A percentile compares a stretch with the other conserved stretches of the same genome.
phyloP scores from a whole-genome alignment of 2,113 vertebrate genomes.

The Campylomormyrus numenius region DNA sequence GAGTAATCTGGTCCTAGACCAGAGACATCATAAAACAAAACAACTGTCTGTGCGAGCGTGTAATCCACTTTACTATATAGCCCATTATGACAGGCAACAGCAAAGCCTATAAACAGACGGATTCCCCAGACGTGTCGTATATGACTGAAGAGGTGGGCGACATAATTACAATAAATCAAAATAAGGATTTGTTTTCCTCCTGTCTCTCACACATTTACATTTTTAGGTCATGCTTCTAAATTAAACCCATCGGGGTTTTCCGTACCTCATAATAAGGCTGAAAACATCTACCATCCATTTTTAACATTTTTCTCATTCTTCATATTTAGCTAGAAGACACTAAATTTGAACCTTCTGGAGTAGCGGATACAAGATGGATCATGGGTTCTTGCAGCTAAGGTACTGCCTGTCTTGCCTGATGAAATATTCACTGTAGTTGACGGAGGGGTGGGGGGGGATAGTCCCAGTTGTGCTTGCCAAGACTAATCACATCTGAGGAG shows the following conservation, averaged over 20 bases:
- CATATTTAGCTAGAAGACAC: not conserved
- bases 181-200: constrained; percentile 2
- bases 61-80: constrained; percentile 10
- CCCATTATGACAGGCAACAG: not conserved
- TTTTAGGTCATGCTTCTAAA: not conserved
- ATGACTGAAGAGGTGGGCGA: not conserved
- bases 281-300: not conserved
- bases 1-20: not conserved
- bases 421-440: not conserved
- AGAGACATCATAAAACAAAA: constrained; percentile 10
- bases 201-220: not conserved
- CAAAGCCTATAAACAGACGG: not conserved
- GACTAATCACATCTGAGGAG: not conserved
- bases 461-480: not conserved
- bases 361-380: not conserved
- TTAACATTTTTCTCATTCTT: not conserved
- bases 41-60: not conserved
- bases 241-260: not conserved
- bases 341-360: not conserved
- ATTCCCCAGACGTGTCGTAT: not conserved
- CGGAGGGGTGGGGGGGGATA: not conserved
- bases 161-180: constrained; percentile 13
- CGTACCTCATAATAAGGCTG: not conserved
- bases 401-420: not conserved
- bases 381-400: not conserved